A percentile compares a stretch with the other conserved stretches of the same genome.
phyloP scores from a whole-genome alignment of 2,797 vertebrate genomes.

The Enteromius argenteus region DNA sequence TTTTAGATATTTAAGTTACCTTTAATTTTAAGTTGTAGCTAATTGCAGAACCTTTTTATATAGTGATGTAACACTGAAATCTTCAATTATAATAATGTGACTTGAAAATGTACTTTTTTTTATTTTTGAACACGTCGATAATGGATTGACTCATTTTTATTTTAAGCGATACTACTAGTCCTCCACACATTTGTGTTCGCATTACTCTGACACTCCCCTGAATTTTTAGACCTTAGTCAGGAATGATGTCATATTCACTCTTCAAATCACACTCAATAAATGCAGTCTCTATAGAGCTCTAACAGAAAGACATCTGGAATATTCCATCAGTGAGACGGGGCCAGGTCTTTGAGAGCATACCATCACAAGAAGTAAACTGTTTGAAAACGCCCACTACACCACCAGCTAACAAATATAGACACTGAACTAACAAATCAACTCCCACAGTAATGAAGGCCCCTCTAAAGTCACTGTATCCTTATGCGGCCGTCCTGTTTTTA shows the following conservation, averaged over 20 bases:
- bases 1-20: not conserved
- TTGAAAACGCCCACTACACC: conserved; percentile 19
- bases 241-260: conserved; percentile 17
- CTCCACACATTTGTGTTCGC: not conserved
- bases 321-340: conserved; percentile 8
- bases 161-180: not conserved
- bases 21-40: not conserved
- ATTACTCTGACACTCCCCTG: not conserved
- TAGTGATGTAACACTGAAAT: not conserved
- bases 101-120: not conserved
- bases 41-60: not conserved
- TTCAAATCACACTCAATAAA: not conserved
- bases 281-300: not conserved
- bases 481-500: conserved; percentile 7
- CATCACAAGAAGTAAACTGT: conserved; percentile 22
- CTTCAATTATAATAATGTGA: not conserved
- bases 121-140: not conserved
- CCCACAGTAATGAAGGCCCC: conserved; percentile 38
- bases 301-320: conserved; percentile 24
- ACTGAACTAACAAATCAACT: conserved; percentile 46
- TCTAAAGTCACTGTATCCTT: conserved; percentile 2
- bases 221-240: not conserved
- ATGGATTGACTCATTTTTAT: not conserved
- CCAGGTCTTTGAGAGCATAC: not conserved
- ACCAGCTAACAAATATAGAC: conserved; percentile 41